Evolutionary conservation across 2,888 invertebrate species (phyloP).

Genomic region (Marasmarcha lunaedactyla): DNA sequence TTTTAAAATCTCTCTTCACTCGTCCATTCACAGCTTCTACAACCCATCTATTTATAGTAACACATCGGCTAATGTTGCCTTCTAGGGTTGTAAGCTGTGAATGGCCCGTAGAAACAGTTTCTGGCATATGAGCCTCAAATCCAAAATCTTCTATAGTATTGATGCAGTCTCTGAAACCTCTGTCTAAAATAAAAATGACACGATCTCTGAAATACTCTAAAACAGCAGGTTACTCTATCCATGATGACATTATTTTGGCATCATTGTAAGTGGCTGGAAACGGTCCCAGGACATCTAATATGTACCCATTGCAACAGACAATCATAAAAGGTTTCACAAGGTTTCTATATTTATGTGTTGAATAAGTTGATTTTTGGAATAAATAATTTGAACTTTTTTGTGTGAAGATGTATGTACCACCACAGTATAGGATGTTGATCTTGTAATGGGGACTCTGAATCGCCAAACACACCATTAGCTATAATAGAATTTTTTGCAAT

Average conservation of each 20-base stretch:
- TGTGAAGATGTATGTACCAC: constrained; percentile 9
- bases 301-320: constrained; percentile 3
- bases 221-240: too few relatives aligned
- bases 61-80: constrained; percentile 6
- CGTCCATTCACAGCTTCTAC: constrained; percentile 11
- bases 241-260: background rate
- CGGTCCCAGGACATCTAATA: background rate
- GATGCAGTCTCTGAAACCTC: constrained; percentile 9
- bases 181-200: constrained; percentile 8
- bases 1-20: constrained; percentile 3
- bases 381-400: constrained; percentile 12
- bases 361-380: constrained; percentile 11
- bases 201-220: background rate
- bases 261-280: background rate
- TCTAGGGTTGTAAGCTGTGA: constrained; percentile 9
- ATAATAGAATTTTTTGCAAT: background rate
- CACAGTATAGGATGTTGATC: constrained; percentile 3
- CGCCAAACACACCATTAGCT: constrained; percentile 3
- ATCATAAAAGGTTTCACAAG: constrained; percentile 13
- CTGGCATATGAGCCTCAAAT: constrained; percentile 9
- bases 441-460: too few relatives aligned
- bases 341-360: constrained; percentile 13
- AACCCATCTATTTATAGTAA: constrained; percentile 11
- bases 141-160: constrained; percentile 5
- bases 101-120: constrained; percentile 5